Base-by-base conservation (phyloP, 2,113 vertebrate species). In the Dascyllus trimaculatus region DNA sequence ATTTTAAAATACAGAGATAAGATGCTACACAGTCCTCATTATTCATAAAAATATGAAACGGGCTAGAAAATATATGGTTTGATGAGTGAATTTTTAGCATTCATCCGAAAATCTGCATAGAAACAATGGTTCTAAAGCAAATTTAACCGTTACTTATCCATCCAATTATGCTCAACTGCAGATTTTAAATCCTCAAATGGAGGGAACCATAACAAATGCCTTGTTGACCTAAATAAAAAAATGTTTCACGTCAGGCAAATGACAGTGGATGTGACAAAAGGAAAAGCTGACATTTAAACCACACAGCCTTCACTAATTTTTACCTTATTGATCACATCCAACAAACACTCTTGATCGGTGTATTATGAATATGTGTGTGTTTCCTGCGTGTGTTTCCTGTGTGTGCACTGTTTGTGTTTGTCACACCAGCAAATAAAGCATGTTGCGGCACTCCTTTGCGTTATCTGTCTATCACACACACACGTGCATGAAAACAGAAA, bases 241-340 rank as follows among this genome's bases (percentile, higher is more conserved):
- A 49, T 19, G 8, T 1, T 70, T 32, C 13, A 45, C 56, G 58
- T 59, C 46, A 40, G 74, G 66, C n/a, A 51, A 67, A 84, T 21
- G 59, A 65, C 51, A 85, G 57, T 63, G 87, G 85, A 82, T 43
- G 6, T 43, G 57, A 51, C 59, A 80, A 74, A 80, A 76, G 89
- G 85, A 71, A 89, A 60, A 72, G 43, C 68, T 92, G 85, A 87
- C 93, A 93, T 92, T 91, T 69, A 93, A 90, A 95, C 78, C 81
- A 93, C 83, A 92, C 35, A 93, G 92, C 94, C 94, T 92, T 93
- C 92, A 77, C 68, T 58, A 82, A 59, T 58, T 61, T 73, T 65
- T 75, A 56, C 65, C 59, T 91, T 86, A 94, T 53, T 88, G 88
- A 94, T 86, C 90, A 88, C 45, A 93, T 93, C 93, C 93, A 94